phyloP scores from a whole-genome alignment of 1,140 invertebrate genomes.

The Macrocentrus cingulum region DNA sequence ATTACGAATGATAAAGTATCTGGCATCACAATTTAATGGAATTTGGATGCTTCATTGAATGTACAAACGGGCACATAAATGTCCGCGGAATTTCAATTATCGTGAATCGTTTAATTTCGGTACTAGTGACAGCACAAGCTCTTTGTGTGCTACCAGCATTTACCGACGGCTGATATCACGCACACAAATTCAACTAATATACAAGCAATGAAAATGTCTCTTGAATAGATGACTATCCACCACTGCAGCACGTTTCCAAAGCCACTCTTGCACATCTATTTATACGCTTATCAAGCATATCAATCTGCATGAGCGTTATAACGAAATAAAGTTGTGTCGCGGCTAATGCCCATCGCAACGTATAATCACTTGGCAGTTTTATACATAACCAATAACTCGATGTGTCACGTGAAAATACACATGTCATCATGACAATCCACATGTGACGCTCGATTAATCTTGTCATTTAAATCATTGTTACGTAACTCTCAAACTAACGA shows the following conservation, averaged over 20 bases:
- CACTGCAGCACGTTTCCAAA: neutral
- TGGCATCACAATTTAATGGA: conserved; percentile 1
- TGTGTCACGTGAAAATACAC: neutral
- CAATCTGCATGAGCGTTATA: conserved; percentile 10
- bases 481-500: too few species aligned
- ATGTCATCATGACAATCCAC: neutral
- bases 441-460: too few species aligned
- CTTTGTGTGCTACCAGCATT: too few species aligned
- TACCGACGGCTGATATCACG: neutral
- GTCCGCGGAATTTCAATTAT: conserved; percentile 39
- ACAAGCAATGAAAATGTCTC: neutral
- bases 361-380: conserved; percentile 11
- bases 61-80: conserved; percentile 32
- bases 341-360: neutral
- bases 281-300: conserved; percentile 13
- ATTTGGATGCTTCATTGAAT: neutral
- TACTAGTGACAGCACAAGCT: neutral
- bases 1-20: neutral
- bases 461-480: neutral
- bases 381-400: neutral
- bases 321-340: conserved; percentile 18
- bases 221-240: neutral
- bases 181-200: neutral
- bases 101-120: conserved; percentile 35
- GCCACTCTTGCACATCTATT: conserved; percentile 4